Evolutionary conservation across 2,113 vertebrate genomes (phyloP), one percentile per base, ranked within the genome.

Genomic region (Aphyosemion australe): DNA sequence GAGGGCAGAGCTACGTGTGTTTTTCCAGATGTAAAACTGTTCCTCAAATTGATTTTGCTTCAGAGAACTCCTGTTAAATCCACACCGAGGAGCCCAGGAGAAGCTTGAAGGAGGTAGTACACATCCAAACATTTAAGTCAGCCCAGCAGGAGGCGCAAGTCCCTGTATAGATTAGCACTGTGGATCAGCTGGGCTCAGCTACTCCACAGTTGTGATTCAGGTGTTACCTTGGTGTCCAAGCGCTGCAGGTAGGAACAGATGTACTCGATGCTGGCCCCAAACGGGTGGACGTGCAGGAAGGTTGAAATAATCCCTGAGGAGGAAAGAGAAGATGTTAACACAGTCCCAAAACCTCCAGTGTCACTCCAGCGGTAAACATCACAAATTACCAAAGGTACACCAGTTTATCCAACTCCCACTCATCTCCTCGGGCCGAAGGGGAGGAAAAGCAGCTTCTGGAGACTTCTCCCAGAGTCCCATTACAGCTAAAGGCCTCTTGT

Each of bases 201-300:
- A 2, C 47, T 32, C 45, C 39, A 47, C 31, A 5, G 50, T 50
- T 70, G 15, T 57, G 59, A 74, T 51, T 51, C 21, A 8, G 16
- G 14, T 8, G 51, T 64, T 94, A 98, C 96, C 90, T 97, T 97
- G 78, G 94, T 95, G 92, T 97, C 95, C 86, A 98, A 91, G 31
- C 95, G 94, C 83, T 98, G 95, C 83, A 98, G 92, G 89, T 98
- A 98, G 84, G 96, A 98, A 76, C 96, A 97, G 92, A 98, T 97
- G 88, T 97, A 98, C 88, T 98, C 96, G 49, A 98, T 98, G 90
- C 95, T 97, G 67, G 96, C 97, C 85, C 96, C 96, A 57, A 97
- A 98, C 0, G 97, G 96, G 81, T 98, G 97, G 75, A 98, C 97
- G 0, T 98, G 96, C 69, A 98, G 95, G 78, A 98, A 98, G 0